Evolutionary conservation across 2,797 vertebrate genomes (phyloP).

Genomic region (Characodon lateralis): DNA sequence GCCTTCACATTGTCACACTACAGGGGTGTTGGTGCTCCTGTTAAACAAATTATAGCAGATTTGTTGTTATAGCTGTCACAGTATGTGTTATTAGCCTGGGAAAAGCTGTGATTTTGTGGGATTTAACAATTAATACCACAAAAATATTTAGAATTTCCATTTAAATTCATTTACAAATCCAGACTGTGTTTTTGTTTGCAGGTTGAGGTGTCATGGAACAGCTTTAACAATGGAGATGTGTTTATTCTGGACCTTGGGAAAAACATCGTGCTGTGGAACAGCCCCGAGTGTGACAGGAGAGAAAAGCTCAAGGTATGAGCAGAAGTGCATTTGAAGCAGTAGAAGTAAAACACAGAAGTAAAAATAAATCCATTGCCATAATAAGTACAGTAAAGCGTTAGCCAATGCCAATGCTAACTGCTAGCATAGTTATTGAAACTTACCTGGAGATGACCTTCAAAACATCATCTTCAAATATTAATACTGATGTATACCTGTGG

Average conservation of each 20-base stretch:
- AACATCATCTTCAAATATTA: no score
- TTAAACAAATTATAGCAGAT: constrained; percentile 36
- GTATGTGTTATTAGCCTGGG: constrained; percentile 28
- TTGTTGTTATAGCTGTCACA: constrained; percentile 39
- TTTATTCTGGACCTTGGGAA: constrained; percentile 92
- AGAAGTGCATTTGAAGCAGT: neutral
- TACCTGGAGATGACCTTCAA: no score
- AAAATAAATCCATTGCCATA: no score
- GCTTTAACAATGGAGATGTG: constrained; percentile 90
- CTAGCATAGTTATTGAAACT: no score
- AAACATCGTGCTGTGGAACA: constrained; percentile 91
- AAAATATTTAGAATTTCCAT: neutral
- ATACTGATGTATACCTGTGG: no score
- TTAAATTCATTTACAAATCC: neutral
- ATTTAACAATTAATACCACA: constrained; percentile 4
- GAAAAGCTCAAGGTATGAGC: constrained; percentile 86
- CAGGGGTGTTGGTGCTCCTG: constrained; percentile 27
- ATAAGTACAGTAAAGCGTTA: no score
- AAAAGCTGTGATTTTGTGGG: constrained; percentile 5
- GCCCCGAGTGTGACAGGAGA: constrained; percentile 87
- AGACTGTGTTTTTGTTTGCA: constrained; percentile 42
- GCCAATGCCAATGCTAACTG: no score
- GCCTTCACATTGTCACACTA: constrained; percentile 25
- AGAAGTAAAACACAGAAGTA: no score
- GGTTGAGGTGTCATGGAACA: constrained; percentile 90